phyloP scores from a whole-genome alignment of 1,140 invertebrate species.

The Ceratina japonica region DNA sequence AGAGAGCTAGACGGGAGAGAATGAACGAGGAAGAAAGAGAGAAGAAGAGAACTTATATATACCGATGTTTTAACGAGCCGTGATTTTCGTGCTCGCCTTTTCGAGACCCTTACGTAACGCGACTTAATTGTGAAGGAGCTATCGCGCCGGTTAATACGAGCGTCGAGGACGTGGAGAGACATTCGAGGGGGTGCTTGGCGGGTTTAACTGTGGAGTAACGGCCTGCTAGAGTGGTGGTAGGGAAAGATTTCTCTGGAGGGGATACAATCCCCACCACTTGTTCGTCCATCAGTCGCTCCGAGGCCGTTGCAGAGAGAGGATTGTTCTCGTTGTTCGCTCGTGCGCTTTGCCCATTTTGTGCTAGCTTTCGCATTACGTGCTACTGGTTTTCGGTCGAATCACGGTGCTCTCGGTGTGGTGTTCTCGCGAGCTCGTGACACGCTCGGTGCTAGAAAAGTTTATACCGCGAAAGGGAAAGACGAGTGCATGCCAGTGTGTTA shows the following conservation, averaged over 20 bases:
- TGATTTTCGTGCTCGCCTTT: slow-evolving; percentile 70
- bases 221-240: slow-evolving; percentile 29
- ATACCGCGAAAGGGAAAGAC: slow-evolving; percentile 27
- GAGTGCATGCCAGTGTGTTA: slow-evolving; percentile 38
- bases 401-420: no score
- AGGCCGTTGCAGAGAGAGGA: slow-evolving; percentile 62
- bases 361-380: slow-evolving; percentile 18
- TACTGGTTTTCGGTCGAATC: not conserved
- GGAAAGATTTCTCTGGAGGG: slow-evolving; percentile 41
- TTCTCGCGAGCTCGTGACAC: no score
- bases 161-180: slow-evolving; percentile 60
- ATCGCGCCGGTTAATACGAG: slow-evolving; percentile 78
- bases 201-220: slow-evolving; percentile 61
- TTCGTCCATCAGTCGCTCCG: slow-evolving; percentile 71
- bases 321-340: slow-evolving; percentile 35
- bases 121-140: slow-evolving; percentile 79
- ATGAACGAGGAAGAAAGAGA: not conserved
- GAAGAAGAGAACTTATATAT: slow-evolving; percentile 29
- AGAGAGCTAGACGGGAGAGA: no score
- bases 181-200: slow-evolving; percentile 66
- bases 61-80: slow-evolving; percentile 67
- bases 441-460: not conserved
- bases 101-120: slow-evolving; percentile 76
- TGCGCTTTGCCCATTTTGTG: slow-evolving; percentile 13
- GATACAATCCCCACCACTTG: slow-evolving; percentile 69